Conservation (phyloP, 2,888 invertebrate species). For the Pherbina coryleti region DNA sequence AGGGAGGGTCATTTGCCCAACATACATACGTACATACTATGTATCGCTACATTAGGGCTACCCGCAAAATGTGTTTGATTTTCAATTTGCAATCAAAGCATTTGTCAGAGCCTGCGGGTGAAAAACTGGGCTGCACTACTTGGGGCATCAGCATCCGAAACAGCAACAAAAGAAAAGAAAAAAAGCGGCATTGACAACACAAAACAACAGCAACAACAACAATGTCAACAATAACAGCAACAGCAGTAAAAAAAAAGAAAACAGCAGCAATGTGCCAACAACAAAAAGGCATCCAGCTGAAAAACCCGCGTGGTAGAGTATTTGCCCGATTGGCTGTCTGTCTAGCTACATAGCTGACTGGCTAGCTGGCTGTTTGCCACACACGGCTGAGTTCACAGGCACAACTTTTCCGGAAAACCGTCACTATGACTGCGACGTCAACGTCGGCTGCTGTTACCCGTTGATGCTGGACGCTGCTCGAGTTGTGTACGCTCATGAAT, state of each 20-base stretch:
- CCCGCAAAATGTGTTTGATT: constrained; percentile 1
- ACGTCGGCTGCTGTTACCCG: background rate
- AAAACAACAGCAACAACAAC: constrained; percentile 20
- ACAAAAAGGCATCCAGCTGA: background rate
- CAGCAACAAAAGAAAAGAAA: constrained; percentile 3
- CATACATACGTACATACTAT: too few species aligned
- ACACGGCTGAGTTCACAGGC: constrained; percentile 4
- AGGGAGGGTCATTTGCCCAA: too few species aligned
- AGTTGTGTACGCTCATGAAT: constrained; percentile 12
- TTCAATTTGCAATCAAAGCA: constrained; percentile 7
- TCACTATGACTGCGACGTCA: background rate
- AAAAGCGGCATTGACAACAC: constrained; percentile 10
- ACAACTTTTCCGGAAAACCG: constrained; percentile 54
- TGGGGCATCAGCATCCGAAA: background rate
- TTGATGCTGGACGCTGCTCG: constrained; percentile 18
- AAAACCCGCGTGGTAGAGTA: background rate
- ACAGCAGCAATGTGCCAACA: background rate
- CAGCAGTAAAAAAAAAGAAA: background rate
- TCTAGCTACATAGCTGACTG: background rate
- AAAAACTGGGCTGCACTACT: background rate
- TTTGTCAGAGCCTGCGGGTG: background rate
- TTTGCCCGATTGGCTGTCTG: background rate
- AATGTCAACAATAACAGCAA: background rate
- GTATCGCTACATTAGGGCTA: background rate
- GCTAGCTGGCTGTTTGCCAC: background rate